Conservation (phyloP, 2,888 invertebrate species). For the Nymphalis urticae region DNA sequence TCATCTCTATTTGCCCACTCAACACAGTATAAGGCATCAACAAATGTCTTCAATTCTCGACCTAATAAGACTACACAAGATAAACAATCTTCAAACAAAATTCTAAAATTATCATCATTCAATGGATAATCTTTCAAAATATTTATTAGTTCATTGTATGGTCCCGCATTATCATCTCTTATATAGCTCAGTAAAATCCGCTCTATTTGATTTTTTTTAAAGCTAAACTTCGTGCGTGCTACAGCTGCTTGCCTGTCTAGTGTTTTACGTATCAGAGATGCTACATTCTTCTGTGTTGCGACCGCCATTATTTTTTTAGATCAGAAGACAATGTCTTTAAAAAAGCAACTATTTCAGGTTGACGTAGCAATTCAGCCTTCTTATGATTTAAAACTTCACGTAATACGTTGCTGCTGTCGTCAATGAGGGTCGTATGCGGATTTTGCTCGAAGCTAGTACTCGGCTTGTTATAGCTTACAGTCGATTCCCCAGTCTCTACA, state of each 20-base stretch:
- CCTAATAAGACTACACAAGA: slow-evolving; percentile 68
- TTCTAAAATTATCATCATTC: slow-evolving; percentile 68
- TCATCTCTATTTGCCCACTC: slow-evolving; percentile 65
- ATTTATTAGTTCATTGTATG: slow-evolving; percentile 74
- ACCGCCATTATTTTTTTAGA: slow-evolving; percentile 75
- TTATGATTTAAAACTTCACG: slow-evolving; percentile 75
- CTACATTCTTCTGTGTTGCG: slow-evolving; percentile 64
- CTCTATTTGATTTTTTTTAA: slow-evolving; percentile 72
- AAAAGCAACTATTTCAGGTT: slow-evolving; percentile 73
- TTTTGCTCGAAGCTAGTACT: slow-evolving; percentile 67
- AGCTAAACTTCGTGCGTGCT: slow-evolving; percentile 66
- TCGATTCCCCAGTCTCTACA: slow-evolving; percentile 59
- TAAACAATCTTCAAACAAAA: slow-evolving; percentile 68
- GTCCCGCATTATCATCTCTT: slow-evolving; percentile 59
- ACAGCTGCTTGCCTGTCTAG: slow-evolving; percentile 66
- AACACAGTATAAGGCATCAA: slow-evolving; percentile 63
- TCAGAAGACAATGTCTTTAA: slow-evolving; percentile 68
- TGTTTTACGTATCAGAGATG: slow-evolving; percentile 72
- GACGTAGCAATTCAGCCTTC: slow-evolving; percentile 71
- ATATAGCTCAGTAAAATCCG: slow-evolving; percentile 66
- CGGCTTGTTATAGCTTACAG: slow-evolving; percentile 61
- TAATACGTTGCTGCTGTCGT: slow-evolving; percentile 70
- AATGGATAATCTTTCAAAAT: slow-evolving; percentile 67
- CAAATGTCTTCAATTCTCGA: slow-evolving; percentile 63
- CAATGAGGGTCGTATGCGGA: slow-evolving; percentile 51